Percentiles rank a stretch among this genome's conserved stretches.
phyloP scores from a whole-genome alignment of 2,113 vertebrate species.

The Mormyrus iriodes region DNA sequence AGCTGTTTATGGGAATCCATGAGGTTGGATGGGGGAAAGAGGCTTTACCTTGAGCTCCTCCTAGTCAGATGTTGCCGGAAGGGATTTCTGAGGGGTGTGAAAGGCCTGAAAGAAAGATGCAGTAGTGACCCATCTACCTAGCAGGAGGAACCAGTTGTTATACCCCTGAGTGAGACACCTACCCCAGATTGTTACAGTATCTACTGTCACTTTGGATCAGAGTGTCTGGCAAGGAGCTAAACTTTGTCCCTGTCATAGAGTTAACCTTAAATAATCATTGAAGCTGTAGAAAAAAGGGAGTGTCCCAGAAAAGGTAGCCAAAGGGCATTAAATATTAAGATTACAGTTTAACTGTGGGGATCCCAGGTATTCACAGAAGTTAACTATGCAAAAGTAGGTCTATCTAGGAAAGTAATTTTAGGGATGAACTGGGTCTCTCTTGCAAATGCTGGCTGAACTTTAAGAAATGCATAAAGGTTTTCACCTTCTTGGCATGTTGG shows the following conservation, averaged over 20 bases:
- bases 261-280: background rate
- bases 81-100: conserved; percentile 70
- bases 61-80: conserved; percentile 65
- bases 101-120: conserved; percentile 52
- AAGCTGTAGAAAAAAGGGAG: background rate
- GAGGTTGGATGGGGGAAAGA: background rate
- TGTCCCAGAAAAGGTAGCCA: background rate
- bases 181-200: background rate
- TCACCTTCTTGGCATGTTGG: conserved; percentile 71
- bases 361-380: background rate
- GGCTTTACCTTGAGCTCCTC: conserved; percentile 63
- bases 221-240: background rate
- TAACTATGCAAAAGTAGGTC: background rate
- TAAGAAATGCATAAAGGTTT: background rate
- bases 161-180: background rate
- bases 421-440: background rate
- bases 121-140: background rate
- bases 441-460: background rate
- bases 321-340: background rate
- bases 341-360: background rate
- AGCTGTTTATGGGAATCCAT: background rate
- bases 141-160: background rate
- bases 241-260: background rate
- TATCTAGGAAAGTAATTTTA: background rate
- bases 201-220: background rate